Conservation (phyloP, 2,113 vertebrate genomes). For the Anthoscopus minutus region DNA sequence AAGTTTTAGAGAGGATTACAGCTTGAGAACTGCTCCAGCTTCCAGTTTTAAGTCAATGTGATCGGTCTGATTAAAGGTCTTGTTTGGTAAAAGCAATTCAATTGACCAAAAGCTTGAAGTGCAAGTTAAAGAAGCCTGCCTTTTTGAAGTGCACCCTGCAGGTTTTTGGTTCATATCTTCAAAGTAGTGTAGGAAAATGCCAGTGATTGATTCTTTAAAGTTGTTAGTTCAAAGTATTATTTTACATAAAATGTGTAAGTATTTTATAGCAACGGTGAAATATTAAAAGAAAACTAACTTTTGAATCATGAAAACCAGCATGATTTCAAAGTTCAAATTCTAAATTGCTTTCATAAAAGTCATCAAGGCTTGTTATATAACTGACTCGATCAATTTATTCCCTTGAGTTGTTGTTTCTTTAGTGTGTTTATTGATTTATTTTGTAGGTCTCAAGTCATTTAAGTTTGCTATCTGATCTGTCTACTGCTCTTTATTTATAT, state of each 20-base stretch:
- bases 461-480: conserved; percentile 51
- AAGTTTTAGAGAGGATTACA: conserved; percentile 47
- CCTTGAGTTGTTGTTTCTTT: conserved; percentile 56
- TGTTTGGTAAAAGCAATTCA: conserved; percentile 65
- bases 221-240: conserved; percentile 74
- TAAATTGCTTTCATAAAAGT: conserved; percentile 51
- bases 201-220: conserved; percentile 72
- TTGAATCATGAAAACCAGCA: conserved; percentile 37
- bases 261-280: conserved; percentile 61
- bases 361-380: conserved; percentile 56
- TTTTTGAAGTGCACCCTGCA: conserved; percentile 70
- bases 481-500: conserved; percentile 54
- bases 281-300: conserved; percentile 59
- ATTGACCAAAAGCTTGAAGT: conserved; percentile 59
- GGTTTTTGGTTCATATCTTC: conserved; percentile 68
- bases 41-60: conserved; percentile 56
- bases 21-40: conserved; percentile 39
- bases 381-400: conserved; percentile 68
- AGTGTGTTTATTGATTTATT: conserved; percentile 67
- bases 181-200: conserved; percentile 62
- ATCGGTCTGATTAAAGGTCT: conserved; percentile 69
- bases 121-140: conserved; percentile 38
- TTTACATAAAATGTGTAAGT: conserved; percentile 72
- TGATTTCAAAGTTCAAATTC: conserved; percentile 69
- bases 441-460: conserved; percentile 65